Evolutionary conservation across 2,888 invertebrate genomes (phyloP).

Genomic region (Protodeltote pygarga): DNA sequence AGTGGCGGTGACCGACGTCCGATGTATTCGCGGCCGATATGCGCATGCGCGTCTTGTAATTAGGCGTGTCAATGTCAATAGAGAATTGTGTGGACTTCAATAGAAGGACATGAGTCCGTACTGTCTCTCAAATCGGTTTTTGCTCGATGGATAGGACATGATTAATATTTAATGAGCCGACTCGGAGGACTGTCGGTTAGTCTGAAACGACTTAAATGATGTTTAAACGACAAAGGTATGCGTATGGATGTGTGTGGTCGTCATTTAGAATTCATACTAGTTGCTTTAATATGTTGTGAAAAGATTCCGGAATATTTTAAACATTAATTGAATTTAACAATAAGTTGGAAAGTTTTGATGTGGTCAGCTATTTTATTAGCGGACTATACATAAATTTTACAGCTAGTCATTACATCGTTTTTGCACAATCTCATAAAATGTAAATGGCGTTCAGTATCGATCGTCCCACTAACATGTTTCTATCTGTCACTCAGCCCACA

Average conservation of each 20-base stretch:
- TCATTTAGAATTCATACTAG: conserved; percentile 9
- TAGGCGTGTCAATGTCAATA: conserved; percentile 75
- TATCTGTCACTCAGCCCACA: conserved; percentile 59
- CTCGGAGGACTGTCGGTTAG: conserved; percentile 15
- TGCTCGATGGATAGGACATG: conserved; percentile 36
- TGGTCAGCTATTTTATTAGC: not conserved
- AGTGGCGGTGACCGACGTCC: conserved; percentile 48
- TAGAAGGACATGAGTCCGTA: conserved; percentile 52
- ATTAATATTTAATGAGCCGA: conserved; percentile 48
- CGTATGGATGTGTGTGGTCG: conserved; percentile 23
- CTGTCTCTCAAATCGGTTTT: conserved; percentile 39
- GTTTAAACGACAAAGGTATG: conserved; percentile 21
- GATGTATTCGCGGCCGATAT: conserved; percentile 48
- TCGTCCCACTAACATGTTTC: conserved; percentile 62
- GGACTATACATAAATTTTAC: conserved; percentile 25
- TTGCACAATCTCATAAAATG: conserved; percentile 59
- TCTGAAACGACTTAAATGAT: conserved; percentile 22
- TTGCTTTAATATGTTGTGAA: not conserved
- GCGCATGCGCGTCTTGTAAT: conserved; percentile 62
- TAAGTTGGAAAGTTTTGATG: conserved; percentile 3
- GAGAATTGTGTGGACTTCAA: conserved; percentile 61
- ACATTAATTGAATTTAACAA: not conserved
- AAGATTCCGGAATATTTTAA: not conserved
- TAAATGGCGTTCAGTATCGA: conserved; percentile 55
- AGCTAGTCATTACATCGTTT: conserved; percentile 41